Conservation (phyloP, 2,113 vertebrate genomes). For the Bucco capensis region DNA sequence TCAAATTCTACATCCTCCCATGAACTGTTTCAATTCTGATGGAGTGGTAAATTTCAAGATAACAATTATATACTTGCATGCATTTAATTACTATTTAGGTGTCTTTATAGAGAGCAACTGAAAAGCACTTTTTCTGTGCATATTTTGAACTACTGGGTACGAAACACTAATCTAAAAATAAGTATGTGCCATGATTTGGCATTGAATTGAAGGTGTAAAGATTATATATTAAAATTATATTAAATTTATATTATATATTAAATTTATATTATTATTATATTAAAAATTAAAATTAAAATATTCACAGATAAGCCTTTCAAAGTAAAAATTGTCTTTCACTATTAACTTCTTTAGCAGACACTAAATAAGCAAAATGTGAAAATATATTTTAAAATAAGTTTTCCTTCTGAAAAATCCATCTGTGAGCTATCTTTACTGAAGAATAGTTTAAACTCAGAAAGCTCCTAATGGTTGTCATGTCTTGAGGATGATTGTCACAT, state of each 20-base stretch:
- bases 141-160: neutral
- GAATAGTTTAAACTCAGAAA: slow-evolving; percentile 40
- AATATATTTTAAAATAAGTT: neutral
- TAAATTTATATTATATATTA: no score
- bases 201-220: neutral
- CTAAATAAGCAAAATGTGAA: neutral
- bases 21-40: neutral
- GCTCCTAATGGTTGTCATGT: neutral
- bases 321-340: neutral
- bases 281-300: neutral
- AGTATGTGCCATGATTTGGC: neutral
- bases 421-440: neutral
- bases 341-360: neutral
- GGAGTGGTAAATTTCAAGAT: neutral
- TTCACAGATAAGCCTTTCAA: neutral
- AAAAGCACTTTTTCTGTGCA: neutral
- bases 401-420: neutral
- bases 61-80: neutral
- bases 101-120: neutral
- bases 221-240: neutral
- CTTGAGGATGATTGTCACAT: neutral
- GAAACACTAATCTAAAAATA: neutral
- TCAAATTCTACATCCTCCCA: neutral
- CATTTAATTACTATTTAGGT: neutral
- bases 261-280: no score